Base-by-base conservation (phyloP, 1,140 invertebrate species). In the Drosophila quadrilineata region DNA sequence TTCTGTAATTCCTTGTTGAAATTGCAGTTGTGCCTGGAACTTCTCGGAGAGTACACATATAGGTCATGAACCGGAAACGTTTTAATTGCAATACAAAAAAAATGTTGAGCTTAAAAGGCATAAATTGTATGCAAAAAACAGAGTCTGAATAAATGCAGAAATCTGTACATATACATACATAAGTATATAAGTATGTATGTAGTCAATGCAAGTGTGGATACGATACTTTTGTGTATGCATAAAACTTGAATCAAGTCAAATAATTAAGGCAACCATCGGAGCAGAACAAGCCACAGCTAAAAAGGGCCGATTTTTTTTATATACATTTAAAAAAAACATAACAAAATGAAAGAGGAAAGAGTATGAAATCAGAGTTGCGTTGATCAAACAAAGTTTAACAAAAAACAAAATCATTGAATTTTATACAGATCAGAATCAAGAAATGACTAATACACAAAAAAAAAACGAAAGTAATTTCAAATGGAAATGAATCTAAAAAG, bases 51-150 rank as follows among this genome's bases (percentile, higher is more conserved):
- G 26, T 16, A 45, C 24, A 45, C 41, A 45, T 41, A 41, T 80
- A 53, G 75, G 75, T 80, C 75, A 80, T 80, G 66, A 79, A 71
- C 75, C 71, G 75, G 75, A 79, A 79, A 79, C 65, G 75, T 80
- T 71, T 79, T 79, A 79, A 79, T 80, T 79, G 79, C 75, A 73
- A 8, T 50, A 41, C 62, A 71, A 75, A 71, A 80, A 75, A n/a
- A n/a, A n/a, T n/a, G 71, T 67, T 66, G 73, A 65, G 71, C 75
- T 80, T 67, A n/a, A 67, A 80, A 74, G 66, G 66, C 75, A n/a
- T n/a, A 67, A 80, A 80, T 80, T 80, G 72, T 69, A 79, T 73
- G 56, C 56, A 49, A 50, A 63, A 64, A 54, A 50, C 67, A 45
- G 14, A 48, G 49, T 41, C 46, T 46, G 21, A 31, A 41, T n/a